Conservation (phyloP, 1,140 invertebrate species). For the Chlorops oryzae region DNA sequence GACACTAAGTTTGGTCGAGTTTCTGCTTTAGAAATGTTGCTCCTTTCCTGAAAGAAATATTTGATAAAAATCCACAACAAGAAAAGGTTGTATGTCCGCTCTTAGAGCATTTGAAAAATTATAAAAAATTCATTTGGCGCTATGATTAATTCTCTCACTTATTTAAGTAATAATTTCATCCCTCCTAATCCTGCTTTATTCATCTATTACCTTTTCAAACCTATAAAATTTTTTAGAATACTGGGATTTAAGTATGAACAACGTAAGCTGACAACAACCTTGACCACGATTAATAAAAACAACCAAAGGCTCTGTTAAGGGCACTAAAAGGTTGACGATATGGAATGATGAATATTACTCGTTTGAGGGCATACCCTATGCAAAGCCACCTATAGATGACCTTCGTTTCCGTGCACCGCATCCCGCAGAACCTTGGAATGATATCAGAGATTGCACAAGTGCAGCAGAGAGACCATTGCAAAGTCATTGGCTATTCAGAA, state of each 20-base stretch:
- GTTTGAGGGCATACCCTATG: constrained; percentile 64
- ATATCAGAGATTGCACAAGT: constrained; percentile 39
- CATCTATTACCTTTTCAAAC: neutral
- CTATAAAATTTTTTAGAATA: constrained; percentile 25
- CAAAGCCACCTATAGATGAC: constrained; percentile 63
- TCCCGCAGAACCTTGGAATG: constrained; percentile 51
- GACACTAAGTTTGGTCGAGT: too few species aligned
- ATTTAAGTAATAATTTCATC: constrained; percentile 1
- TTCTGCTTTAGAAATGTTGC: too few species aligned
- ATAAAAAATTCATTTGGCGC: too few species aligned
- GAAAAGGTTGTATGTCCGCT: too few species aligned
- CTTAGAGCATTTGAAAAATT: too few species aligned
- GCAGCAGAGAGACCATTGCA: constrained; percentile 41
- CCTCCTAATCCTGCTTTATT: neutral
- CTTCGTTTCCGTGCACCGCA: constrained; percentile 58
- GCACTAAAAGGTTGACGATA: constrained; percentile 32
- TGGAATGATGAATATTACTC: constrained; percentile 43
- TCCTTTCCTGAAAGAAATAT: too few species aligned
- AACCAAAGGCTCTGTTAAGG: constrained; percentile 28
- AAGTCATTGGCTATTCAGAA: constrained; percentile 35
- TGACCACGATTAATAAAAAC: constrained; percentile 29
- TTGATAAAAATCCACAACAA: too few species aligned
- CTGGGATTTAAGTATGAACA: constrained; percentile 38
- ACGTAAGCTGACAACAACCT: constrained; percentile 30
- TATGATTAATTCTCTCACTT: neutral